Percentiles rank a stretch among this genome's conserved stretches.
Evolutionary conservation across 2,113 vertebrate species (phyloP).

Genomic region (Chloropsis hardwickii): DNA sequence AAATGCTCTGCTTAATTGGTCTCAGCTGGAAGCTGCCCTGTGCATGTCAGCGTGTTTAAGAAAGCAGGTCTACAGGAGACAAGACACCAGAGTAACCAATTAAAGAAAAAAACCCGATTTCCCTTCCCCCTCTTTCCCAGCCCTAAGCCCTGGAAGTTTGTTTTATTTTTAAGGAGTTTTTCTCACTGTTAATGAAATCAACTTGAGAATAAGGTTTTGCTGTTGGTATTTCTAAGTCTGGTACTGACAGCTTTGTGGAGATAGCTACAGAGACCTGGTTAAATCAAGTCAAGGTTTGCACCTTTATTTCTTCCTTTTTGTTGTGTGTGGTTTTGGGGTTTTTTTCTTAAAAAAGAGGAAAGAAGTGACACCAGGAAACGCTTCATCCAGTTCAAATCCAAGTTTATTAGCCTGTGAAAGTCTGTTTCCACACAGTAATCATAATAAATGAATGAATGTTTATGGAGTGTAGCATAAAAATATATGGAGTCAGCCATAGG

Average conservation of each 20-base stretch:
- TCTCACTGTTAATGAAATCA: background rate
- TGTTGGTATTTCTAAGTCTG: slow-evolving; percentile 5
- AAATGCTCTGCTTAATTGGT: slow-evolving; percentile 20
- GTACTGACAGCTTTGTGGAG: background rate
- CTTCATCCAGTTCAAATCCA: slow-evolving; percentile 52
- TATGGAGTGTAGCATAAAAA: slow-evolving; percentile 34
- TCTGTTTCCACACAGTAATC: slow-evolving; percentile 54
- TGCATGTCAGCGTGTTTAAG: background rate
- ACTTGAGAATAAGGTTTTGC: background rate
- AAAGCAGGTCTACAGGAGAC: slow-evolving; percentile 1
- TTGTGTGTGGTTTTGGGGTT: background rate
- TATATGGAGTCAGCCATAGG: slow-evolving; percentile 24
- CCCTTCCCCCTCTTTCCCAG: background rate
- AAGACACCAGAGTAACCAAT: background rate
- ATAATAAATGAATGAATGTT: slow-evolving; percentile 55
- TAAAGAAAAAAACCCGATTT: background rate
- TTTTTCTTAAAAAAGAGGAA: background rate
- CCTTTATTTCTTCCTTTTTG: background rate
- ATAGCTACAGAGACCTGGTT: slow-evolving; percentile 13
- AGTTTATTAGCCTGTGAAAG: slow-evolving; percentile 65
- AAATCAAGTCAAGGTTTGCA: background rate
- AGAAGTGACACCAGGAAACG: slow-evolving; percentile 12
- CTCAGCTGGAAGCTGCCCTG: slow-evolving; percentile 10
- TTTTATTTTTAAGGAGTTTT: background rate
- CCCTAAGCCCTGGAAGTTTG: background rate